These are phyloP conservation scores for Dendronephthya gigantea DNA, from an alignment of 64 coral and sea anemone species.

Conservation along the genomic window DNA sequence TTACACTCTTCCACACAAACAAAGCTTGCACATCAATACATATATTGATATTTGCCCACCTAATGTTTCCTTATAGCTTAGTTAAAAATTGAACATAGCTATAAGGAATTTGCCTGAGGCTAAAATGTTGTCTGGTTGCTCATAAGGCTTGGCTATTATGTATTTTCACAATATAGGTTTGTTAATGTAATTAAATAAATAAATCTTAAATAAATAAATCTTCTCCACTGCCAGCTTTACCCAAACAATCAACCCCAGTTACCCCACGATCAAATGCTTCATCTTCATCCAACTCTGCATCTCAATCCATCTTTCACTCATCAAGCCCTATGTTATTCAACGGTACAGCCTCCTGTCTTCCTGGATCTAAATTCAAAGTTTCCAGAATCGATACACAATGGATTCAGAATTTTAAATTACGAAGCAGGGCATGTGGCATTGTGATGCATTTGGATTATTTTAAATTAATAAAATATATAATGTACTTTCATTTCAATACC, in stretches of 20 bases:
- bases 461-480: too few species aligned
- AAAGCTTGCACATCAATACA: too few species aligned
- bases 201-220: too few species aligned
- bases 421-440: neutral
- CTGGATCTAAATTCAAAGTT: neutral
- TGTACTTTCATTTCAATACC: too few species aligned
- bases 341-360: neutral
- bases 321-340: constrained; percentile 1
- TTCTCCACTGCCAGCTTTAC: neutral
- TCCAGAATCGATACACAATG: neutral
- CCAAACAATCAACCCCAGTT: neutral
- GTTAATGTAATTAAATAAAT: too few species aligned
- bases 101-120: too few species aligned
- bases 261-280: neutral
- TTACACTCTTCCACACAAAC: too few species aligned
- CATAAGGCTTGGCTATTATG: too few species aligned
- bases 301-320: neutral
- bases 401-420: neutral
- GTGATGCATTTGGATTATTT: neutral
- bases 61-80: too few species aligned
- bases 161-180: neutral
- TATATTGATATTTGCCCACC: too few species aligned
- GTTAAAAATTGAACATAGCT: too few species aligned
- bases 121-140: too few species aligned
- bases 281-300: neutral